phyloP scores from a whole-genome alignment of 2,888 invertebrate genomes.

The Automeris io region DNA sequence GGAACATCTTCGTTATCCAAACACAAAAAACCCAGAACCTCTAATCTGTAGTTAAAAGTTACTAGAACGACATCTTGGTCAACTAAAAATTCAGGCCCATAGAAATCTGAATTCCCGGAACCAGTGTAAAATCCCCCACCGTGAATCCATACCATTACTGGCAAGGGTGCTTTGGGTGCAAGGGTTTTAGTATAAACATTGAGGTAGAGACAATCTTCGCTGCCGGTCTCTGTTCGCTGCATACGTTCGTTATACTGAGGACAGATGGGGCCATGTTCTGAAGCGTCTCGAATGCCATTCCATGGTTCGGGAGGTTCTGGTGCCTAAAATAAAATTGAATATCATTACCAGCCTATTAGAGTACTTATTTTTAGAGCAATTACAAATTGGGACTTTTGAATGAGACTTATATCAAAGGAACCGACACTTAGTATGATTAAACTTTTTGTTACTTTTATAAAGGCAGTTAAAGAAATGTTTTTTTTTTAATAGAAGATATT shows the following conservation, averaged over 20 bases:
- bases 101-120: constrained; percentile 65
- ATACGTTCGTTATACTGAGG: constrained; percentile 67
- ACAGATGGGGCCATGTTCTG: constrained; percentile 57
- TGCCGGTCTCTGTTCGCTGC: constrained; percentile 69
- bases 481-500: too few species aligned
- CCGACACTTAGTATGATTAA: too few species aligned
- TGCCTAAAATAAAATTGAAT: constrained; percentile 34
- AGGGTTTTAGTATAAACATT: constrained; percentile 78
- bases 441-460: too few species aligned
- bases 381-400: too few species aligned
- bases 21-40: constrained; percentile 66
- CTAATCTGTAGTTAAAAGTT: constrained; percentile 68
- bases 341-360: not conserved
- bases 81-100: constrained; percentile 70
- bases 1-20: constrained; percentile 63
- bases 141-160: constrained; percentile 72
- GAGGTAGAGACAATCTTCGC: constrained; percentile 81
- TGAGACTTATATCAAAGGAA: too few species aligned
- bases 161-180: constrained; percentile 28
- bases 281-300: constrained; percentile 54
- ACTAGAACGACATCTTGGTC: constrained; percentile 57
- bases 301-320: constrained; percentile 58
- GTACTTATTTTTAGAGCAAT: constrained; percentile 2
- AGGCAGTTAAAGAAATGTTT: too few species aligned
- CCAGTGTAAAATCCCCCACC: constrained; percentile 71